Evolutionary conservation across 2,113 vertebrate species (phyloP).

Genomic region (Drymodes brunneopygia): DNA sequence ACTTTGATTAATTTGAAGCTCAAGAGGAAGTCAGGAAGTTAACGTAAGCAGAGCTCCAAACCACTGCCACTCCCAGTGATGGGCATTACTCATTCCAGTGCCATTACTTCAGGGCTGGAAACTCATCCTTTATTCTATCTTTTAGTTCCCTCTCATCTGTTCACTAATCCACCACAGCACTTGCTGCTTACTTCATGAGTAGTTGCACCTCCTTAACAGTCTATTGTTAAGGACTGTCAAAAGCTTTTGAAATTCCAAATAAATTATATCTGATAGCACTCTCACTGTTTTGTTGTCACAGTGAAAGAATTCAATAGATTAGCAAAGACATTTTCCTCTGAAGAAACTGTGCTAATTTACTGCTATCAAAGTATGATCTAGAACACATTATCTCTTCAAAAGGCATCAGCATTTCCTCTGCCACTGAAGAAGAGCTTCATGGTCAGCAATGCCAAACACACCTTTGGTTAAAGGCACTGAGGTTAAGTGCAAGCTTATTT

Average conservation of each 20-base stretch:
- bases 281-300: slow-evolving; percentile 1
- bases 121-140: not conserved
- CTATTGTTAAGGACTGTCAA: slow-evolving; percentile 1
- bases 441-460: not conserved
- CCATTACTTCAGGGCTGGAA: not conserved
- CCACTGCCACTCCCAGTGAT: not conserved
- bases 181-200: not conserved
- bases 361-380: not conserved
- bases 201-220: not conserved
- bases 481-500: slow-evolving; percentile 6
- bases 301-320: slow-evolving; percentile 22
- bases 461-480: not conserved
- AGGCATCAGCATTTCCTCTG: not conserved
- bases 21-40: not conserved
- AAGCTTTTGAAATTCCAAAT: slow-evolving; percentile 23
- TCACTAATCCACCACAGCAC: not conserved
- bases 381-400: not conserved
- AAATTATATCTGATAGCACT: not conserved
- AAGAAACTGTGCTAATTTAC: slow-evolving; percentile 13
- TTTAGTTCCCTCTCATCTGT: not conserved
- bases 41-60: not conserved
- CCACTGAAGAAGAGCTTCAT: not conserved
- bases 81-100: not conserved
- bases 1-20: not conserved
- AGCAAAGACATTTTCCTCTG: not conserved